These are phyloP conservation scores for Stichodactyla helianthus DNA, from an alignment of 64 coral and sea anemone genomes.

Conservation along the genomic window DNA sequence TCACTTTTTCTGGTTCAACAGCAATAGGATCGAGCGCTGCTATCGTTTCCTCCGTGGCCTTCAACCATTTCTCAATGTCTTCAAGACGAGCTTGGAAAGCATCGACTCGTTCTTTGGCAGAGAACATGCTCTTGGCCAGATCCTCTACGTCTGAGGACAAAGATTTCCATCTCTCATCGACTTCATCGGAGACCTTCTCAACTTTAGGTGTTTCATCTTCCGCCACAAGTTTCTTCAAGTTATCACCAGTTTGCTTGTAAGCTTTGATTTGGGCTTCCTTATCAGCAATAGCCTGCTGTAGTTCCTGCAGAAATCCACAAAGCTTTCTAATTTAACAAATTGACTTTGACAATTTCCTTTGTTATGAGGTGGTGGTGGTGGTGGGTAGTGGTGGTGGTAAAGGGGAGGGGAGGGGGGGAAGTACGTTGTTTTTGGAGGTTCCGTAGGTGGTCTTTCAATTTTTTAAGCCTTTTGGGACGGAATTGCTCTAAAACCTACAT, in stretches of 20 bases:
- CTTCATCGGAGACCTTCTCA: constrained; percentile 45
- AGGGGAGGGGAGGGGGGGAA: background rate
- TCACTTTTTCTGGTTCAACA: constrained; percentile 77
- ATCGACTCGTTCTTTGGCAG: constrained; percentile 62
- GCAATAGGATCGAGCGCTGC: constrained; percentile 57
- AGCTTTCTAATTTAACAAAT: no score
- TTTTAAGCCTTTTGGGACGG: no score
- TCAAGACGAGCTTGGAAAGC: constrained; percentile 52
- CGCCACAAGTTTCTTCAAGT: constrained; percentile 53
- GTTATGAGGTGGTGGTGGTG: no score
- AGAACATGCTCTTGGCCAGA: constrained; percentile 73
- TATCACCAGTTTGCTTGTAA: constrained; percentile 48
- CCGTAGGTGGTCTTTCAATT: no score
- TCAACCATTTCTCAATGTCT: constrained; percentile 62
- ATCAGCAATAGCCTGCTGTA: constrained; percentile 67
- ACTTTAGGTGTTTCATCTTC: constrained; percentile 58
- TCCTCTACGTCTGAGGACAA: constrained; percentile 47
- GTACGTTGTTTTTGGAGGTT: background rate
- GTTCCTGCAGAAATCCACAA: constrained; percentile 35
- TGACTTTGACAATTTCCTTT: no score
- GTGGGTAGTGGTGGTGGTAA: background rate
- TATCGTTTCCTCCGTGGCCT: constrained; percentile 49
- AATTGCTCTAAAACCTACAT: no score
- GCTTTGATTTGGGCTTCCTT: constrained; percentile 69
- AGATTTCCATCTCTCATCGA: constrained; percentile 64